Base-by-base conservation (phyloP, 2,888 invertebrate genomes). In the Lasioglossum oenotherae region DNA sequence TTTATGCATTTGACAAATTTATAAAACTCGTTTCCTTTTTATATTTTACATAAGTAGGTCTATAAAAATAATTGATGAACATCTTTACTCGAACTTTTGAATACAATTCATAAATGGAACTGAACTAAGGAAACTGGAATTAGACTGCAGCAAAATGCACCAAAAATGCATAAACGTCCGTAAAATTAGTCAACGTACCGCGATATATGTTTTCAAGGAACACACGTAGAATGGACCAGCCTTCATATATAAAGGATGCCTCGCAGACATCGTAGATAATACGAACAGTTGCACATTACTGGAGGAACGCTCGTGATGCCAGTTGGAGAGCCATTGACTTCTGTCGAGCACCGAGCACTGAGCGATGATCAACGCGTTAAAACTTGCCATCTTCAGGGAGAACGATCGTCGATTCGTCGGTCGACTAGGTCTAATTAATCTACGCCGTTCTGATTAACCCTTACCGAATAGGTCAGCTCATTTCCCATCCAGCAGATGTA, bases 401-500 rank as follows among this genome's bases (percentile, higher is more conserved):
- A 44, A n/a, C 2, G 38, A 75, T n/a, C 31, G n/a, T 49, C 35
- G 35, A 77, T 41, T 38, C n/a, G 19, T 69, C 35, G 6, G 5
- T 0, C 12, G 19, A 16, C 16, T 1, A 19, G 2, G 4, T 12
- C 1, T 23, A 44, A 84, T 78, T 64, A 49, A 84, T 38, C 74
- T 44, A 16, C 38, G 23, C 44, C 23, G 46, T 35, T 4, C 27
- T 53, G 49, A 82, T 78, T 71, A 49, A 71, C 14, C 44, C 87
- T 90, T 74, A 92, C 93, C 89, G 92, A 89, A 57, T 91, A 82
- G 23, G 84, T 91, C 77, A 93, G 67, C 78, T 93, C 92, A 74
- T 93, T 93, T 27, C 93, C 93, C 57, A 90, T 49, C 93, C 93
- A 93, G 75, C 93, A 93, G 80, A 91, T 86, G 74, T 91, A 93